Percentiles rank a stretch among this genome's conserved stretches.
phyloP scores from a whole-genome alignment of 2,888 invertebrate genomes.

The Panzeria rudis region DNA sequence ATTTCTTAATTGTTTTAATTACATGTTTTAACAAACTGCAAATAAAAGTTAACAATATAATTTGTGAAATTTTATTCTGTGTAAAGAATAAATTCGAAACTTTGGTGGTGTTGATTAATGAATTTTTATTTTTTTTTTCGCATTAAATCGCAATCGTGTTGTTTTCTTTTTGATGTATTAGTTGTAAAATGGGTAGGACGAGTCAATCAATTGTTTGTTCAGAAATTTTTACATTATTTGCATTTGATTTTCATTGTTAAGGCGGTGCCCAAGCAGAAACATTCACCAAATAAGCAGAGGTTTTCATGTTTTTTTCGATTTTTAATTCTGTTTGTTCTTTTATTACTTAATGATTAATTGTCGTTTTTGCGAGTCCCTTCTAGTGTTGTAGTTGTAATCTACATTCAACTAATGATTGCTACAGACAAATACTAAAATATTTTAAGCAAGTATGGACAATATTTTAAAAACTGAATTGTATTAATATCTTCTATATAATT shows the following conservation, averaged over 20 bases:
- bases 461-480: too few species aligned
- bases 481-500: too few species aligned
- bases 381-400: too few species aligned
- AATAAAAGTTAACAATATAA: neutral
- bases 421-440: too few species aligned
- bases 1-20: too few species aligned
- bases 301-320: neutral
- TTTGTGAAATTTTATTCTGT: neutral
- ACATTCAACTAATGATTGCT: too few species aligned
- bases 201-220: slow-evolving; percentile 60
- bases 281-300: neutral
- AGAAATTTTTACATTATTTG: slow-evolving; percentile 51
- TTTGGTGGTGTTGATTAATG: neutral
- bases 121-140: neutral
- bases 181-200: slow-evolving; percentile 34
- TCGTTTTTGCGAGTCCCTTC: too few species aligned
- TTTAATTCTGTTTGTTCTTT: slow-evolving; percentile 32
- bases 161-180: neutral
- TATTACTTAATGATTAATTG: slow-evolving; percentile 15
- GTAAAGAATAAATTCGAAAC: neutral
- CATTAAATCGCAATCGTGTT: neutral
- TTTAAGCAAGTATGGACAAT: too few species aligned
- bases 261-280: neutral
- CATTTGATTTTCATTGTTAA: slow-evolving; percentile 31
- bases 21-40: neutral